Percentiles rank a stretch among this genome's conserved stretches.
Conservation (phyloP, 2,797 vertebrate species). For the Brachyrhaphis roseni region DNA sequence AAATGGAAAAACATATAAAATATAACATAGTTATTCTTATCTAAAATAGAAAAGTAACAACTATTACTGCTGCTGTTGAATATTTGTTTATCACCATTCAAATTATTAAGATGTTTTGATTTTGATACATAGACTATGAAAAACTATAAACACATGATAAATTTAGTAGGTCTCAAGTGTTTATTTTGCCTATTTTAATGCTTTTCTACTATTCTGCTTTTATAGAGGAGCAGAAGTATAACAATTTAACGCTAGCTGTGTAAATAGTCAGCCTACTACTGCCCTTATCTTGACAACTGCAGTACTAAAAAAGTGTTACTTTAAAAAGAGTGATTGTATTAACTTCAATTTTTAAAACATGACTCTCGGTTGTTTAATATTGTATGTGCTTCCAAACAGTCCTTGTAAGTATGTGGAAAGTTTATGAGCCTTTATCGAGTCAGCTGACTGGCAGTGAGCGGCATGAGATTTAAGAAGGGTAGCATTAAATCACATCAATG, state of each 20-base stretch:
- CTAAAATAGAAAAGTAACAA: not conserved
- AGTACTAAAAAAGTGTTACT: not conserved
- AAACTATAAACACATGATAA: not conserved
- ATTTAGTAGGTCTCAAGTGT: not conserved
- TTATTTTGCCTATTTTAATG: not conserved
- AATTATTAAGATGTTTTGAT: not conserved
- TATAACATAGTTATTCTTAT: not conserved
- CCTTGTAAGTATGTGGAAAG: not conserved
- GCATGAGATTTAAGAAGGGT: not conserved
- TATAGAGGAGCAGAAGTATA: not conserved
- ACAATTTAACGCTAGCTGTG: not conserved
- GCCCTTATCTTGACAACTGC: not conserved
- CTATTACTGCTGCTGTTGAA: not conserved
- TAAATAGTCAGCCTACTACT: not conserved
- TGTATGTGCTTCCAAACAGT: not conserved
- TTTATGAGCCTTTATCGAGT: not conserved
- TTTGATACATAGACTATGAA: not conserved
- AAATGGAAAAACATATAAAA: not conserved
- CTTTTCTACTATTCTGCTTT: not conserved
- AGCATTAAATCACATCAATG: not conserved
- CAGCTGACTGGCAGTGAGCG: not conserved
- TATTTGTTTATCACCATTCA: not conserved
- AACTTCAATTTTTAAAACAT: not conserved
- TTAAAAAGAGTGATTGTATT: not conserved
- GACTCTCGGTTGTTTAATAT: not conserved